A percentile compares a stretch with the other conserved stretches of the same genome.
Conservation (phyloP, 2,888 invertebrate species). For the Rotaria magnacalcarata region DNA sequence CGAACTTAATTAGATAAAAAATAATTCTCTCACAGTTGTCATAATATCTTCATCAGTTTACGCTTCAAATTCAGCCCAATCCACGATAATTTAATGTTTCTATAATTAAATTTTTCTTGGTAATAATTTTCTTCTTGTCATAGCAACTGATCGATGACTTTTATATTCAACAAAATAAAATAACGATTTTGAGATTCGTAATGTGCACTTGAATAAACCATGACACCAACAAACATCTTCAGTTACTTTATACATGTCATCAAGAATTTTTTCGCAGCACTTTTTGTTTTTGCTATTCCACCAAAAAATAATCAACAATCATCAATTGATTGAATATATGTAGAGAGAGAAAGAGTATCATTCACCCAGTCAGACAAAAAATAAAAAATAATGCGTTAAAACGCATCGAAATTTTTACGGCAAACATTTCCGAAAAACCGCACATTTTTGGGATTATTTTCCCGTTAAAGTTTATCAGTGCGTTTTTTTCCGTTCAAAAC, state of each 20-base stretch:
- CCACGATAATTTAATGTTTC: slow-evolving; percentile 72
- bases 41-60: slow-evolving; percentile 71
- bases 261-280: slow-evolving; percentile 66
- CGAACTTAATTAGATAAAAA: slow-evolving; percentile 10
- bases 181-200: slow-evolving; percentile 70
- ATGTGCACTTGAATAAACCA: slow-evolving; percentile 65
- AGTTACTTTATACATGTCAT: slow-evolving; percentile 65
- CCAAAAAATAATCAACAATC: slow-evolving; percentile 77
- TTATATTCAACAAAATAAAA: slow-evolving; percentile 79
- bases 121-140: slow-evolving; percentile 60
- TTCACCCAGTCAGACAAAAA: too few species aligned
- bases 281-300: slow-evolving; percentile 69
- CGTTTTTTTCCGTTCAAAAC: too few species aligned
- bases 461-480: too few species aligned
- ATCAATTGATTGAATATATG: too few species aligned
- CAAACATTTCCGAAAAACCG: too few species aligned
- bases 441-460: too few species aligned
- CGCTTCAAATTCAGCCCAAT: slow-evolving; percentile 80
- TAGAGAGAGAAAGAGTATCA: too few species aligned
- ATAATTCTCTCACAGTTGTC: slow-evolving; percentile 63
- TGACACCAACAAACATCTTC: slow-evolving; percentile 67
- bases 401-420: too few species aligned
- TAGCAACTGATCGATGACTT: slow-evolving; percentile 67
- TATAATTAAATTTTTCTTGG: slow-evolving; percentile 65
- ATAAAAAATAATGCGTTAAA: too few species aligned